Base-by-base conservation (phyloP, 2,113 vertebrate species). In the Pelobates fuscus region DNA sequence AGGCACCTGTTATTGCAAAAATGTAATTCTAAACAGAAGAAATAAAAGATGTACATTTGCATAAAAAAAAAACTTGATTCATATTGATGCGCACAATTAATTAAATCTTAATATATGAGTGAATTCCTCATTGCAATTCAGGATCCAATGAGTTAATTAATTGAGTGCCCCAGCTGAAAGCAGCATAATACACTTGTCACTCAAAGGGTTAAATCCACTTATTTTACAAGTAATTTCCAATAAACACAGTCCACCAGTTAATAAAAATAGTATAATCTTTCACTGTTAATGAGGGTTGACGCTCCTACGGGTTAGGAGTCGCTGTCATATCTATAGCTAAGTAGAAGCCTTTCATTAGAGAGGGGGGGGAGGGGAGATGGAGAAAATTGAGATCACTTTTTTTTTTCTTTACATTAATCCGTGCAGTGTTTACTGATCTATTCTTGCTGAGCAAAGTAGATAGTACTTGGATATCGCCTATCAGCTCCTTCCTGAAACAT, bases 241-340 rank as follows among this genome's bases (percentile, higher is more conserved):
- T 81, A 83, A 86, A 85, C 81, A 82, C 62, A 63, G 77, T 66
- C 76, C 78, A 64, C 69, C 70, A 73, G 72, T 80, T 79, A n/a
- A 70, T 54, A 82, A 78, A 75, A 83, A 24, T 32, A 4, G 25
- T 81, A 84, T 81, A 24, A 70, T 78, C 72, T 78, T 71, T 67
- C 54, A 49, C 37, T 61, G 44, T 77, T 25, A 64, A 73, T 73
- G 70, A 73, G 60, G 61, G 60, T 55, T 41, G 27, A 83, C 71
- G 67, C 69, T 80, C 82, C 70, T 24, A 59, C 60, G 25, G 75
- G 60, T 71, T 69, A 78, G 79, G 54, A 37, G 59, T 60, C 29
- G 69, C 67, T 79, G 46, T 81, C 72, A 80, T 74, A 69, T 78
- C 46, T 72, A 21, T 63, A 78, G 41, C 32, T 63, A 11, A 80